A percentile compares a stretch with the other conserved stretches of the same genome.
Conservation (phyloP, 2,888 invertebrate genomes). For the Hyposoter dolosus region DNA sequence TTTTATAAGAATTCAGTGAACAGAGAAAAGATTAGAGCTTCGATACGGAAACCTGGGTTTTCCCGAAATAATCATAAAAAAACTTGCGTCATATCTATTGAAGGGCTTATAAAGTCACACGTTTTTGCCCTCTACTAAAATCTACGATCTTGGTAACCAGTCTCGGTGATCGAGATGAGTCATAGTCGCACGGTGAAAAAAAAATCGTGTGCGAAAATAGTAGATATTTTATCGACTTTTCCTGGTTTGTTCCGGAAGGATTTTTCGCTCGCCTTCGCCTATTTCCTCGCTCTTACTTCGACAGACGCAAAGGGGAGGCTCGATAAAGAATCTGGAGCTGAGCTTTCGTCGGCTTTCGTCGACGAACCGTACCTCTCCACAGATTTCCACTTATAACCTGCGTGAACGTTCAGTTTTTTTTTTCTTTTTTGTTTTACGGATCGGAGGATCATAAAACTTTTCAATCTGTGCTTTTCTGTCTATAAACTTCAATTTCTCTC, state of each 20-base stretch:
- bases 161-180: neutral
- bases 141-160: slow-evolving; percentile 19
- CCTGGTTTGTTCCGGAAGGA: slow-evolving; percentile 51
- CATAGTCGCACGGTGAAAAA: slow-evolving; percentile 24
- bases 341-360: slow-evolving; percentile 53
- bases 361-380: slow-evolving; percentile 41
- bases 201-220: slow-evolving; percentile 6
- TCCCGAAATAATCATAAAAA: slow-evolving; percentile 15
- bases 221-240: slow-evolving; percentile 43
- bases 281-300: slow-evolving; percentile 11
- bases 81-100: neutral
- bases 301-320: slow-evolving; percentile 5
- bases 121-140: slow-evolving; percentile 14
- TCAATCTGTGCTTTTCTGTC: slow-evolving; percentile 38
- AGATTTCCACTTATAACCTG: slow-evolving; percentile 59
- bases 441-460: slow-evolving; percentile 45
- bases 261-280: slow-evolving; percentile 39
- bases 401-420: slow-evolving; percentile 21
- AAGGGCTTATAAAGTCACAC: neutral
- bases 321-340: slow-evolving; percentile 42
- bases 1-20: neutral
- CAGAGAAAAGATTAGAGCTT: neutral
- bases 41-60: neutral
- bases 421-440: slow-evolving; percentile 10
- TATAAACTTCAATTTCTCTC: neutral